Evolutionary conservation across 2,888 invertebrate genomes (phyloP).

Genomic region (Nudaria mundana): DNA sequence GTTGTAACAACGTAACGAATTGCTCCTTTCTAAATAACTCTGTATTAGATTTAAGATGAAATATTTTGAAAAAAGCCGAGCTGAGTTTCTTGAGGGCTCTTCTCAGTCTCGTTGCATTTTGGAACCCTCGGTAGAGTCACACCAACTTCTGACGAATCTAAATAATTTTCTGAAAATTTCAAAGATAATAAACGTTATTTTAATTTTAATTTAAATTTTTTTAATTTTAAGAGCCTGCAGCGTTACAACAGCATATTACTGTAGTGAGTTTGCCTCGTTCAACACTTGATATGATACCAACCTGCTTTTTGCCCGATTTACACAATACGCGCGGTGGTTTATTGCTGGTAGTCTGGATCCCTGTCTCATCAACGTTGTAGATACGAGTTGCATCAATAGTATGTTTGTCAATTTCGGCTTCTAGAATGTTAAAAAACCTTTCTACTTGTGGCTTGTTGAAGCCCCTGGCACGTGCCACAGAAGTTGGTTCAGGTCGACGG

Average conservation of each 20-base stretch:
- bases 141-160: too few species aligned
- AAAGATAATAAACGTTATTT: too few species aligned
- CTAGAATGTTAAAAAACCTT: background rate
- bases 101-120: too few species aligned
- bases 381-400: background rate
- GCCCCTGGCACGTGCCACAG: background rate
- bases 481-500: background rate
- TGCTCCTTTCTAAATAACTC: too few species aligned
- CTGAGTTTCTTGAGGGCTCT: too few species aligned
- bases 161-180: too few species aligned
- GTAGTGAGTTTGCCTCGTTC: background rate
- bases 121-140: too few species aligned
- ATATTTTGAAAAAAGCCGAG: too few species aligned
- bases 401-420: background rate
- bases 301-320: background rate
- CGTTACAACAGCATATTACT: background rate
- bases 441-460: slow-evolving; percentile 1
- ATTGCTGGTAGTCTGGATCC: background rate
- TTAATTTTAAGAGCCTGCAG: too few species aligned
- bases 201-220: too few species aligned
- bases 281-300: background rate
- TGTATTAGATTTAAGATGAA: too few species aligned
- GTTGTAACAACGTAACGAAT: too few species aligned
- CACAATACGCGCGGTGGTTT: background rate
- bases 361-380: background rate